Evolutionary conservation across 2,113 vertebrate species (phyloP), one percentile per base, ranked within the genome.

Genomic region (Zosterops borbonicus): DNA sequence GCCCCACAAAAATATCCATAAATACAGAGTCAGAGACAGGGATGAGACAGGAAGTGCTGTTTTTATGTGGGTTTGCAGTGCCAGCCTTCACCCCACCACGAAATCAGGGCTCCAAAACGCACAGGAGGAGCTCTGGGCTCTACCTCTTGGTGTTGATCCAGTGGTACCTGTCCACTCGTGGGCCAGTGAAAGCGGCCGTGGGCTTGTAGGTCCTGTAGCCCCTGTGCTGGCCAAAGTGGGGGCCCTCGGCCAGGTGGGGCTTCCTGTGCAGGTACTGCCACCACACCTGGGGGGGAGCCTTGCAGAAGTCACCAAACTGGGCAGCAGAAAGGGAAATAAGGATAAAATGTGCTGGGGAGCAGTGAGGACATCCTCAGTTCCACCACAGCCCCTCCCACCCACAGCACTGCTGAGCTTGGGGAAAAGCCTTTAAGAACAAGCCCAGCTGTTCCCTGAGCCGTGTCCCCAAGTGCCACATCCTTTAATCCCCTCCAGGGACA

Each of bases 91-190:
- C 49, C 85, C 50, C 75, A 12, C 9, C 2, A 5, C 47, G 27
- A 2, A 63, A 27, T 11, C 35, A 59, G 37, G 37, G 24, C 53
- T 73, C 41, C 68, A 44, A 1, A 7, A 7, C 2, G 10, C 37
- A 4, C 0, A 11, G 12, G 5, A 5, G 19, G 12, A 74, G 76
- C 42, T 80, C 5, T 9, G 6, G 6, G 44, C 17, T 76, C 98
- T 98, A 98, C 9, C 97, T 95, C 78, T 97, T 98, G 77, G 98
- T 98, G 92, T 98, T 99, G 97, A 99, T 97, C 99, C 99, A 99
- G 95, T 99, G 99, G 97, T 99, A 99, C 70, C 99, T 98, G 96
- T 99, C 99, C 4, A 98, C 73, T 0, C 98, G 97, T 1, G 97
- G 98, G 53, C 98, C 98, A 2, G 93, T 13, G 47, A 98, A 98